A percentile compares a stretch with the other conserved stretches of the same genome.
Evolutionary conservation across 2,888 invertebrate species (phyloP).

Genomic region (Drosophila austrosaltans): DNA sequence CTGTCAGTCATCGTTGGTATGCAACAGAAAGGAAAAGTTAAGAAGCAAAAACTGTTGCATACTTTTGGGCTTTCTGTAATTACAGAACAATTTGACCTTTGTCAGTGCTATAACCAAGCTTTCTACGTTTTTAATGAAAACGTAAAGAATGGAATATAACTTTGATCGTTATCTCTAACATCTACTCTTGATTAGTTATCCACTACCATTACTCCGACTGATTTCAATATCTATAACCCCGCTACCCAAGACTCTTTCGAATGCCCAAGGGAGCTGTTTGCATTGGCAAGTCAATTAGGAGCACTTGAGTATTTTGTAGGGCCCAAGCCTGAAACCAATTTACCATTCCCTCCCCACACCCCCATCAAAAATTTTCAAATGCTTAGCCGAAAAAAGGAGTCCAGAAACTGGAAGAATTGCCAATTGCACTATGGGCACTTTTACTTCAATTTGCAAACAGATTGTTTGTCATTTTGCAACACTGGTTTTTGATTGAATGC

Average conservation of each 20-base stretch:
- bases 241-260: neutral
- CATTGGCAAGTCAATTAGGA: conserved; percentile 49
- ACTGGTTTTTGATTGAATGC: no score
- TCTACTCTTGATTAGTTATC: no score
- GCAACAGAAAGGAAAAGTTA: neutral
- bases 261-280: conserved; percentile 26
- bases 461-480: no score
- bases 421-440: conserved; percentile 14
- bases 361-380: neutral
- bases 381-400: neutral
- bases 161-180: no score
- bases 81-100: neutral
- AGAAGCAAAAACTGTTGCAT: neutral
- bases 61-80: neutral
- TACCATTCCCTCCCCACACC: neutral
- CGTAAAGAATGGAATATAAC: no score
- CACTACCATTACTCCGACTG: no score
- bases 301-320: conserved; percentile 33
- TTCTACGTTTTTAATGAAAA: no score
- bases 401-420: conserved; percentile 9
- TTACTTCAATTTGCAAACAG: no score
- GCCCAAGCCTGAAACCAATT: conserved; percentile 5
- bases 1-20: neutral
- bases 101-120: neutral
- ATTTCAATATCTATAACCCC: no score